These are phyloP conservation scores for Rhopalosiphum padi DNA, from an alignment of 1,140 invertebrate genomes.

Conservation along the genomic window DNA sequence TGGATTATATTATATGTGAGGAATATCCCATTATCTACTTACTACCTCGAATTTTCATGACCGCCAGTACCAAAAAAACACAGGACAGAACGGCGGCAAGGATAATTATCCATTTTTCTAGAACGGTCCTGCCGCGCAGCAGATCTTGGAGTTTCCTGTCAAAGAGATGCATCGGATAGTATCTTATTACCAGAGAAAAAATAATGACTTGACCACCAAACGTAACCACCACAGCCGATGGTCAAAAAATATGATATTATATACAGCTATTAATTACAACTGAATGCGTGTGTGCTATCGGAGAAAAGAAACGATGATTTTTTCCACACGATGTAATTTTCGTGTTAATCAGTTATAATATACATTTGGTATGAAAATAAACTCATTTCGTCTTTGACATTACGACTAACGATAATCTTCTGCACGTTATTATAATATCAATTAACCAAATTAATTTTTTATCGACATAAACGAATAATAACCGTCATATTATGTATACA, in stretches of 20 bases:
- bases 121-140: background rate
- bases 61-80: background rate
- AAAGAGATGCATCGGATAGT: background rate
- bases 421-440: background rate
- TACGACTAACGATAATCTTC: background rate
- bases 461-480: background rate
- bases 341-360: background rate
- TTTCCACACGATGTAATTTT: background rate
- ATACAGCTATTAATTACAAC: background rate
- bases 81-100: background rate
- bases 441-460: background rate
- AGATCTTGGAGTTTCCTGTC: conserved; percentile 24
- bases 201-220: background rate
- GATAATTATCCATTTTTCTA: background rate
- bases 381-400: background rate
- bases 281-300: background rate
- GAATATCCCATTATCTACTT: background rate
- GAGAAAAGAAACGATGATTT: background rate
- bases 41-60: background rate
- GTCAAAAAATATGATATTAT: background rate
- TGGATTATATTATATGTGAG: background rate
- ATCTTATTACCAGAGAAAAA: background rate
- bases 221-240: background rate
- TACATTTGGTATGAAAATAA: background rate
- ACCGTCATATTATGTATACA: background rate